Conservation (phyloP, 1,140 invertebrate species). For the Drosophila truncata region DNA sequence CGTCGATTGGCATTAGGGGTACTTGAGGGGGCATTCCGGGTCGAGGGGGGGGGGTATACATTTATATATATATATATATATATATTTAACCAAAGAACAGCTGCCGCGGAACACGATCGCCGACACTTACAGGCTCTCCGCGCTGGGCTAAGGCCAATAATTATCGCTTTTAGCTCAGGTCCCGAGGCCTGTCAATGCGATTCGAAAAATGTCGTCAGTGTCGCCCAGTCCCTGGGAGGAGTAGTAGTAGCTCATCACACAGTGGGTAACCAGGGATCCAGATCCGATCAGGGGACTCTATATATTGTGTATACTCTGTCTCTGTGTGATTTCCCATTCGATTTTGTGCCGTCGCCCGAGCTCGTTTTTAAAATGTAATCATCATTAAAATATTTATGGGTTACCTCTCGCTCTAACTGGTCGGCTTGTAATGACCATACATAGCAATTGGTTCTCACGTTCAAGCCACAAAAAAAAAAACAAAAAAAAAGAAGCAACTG, state of each 20-base stretch:
- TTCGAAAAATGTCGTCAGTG: constrained; percentile 84
- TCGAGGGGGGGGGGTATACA: neutral
- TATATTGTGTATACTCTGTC: constrained; percentile 15
- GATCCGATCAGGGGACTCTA: neutral
- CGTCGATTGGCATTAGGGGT: constrained; percentile 52
- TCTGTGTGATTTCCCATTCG: constrained; percentile 70
- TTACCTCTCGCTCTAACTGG: constrained; percentile 73
- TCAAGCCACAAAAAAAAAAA: constrained; percentile 48
- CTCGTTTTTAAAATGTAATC: constrained; percentile 82
- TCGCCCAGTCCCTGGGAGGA: constrained; percentile 66
- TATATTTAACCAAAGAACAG: neutral
- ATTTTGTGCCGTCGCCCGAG: constrained; percentile 39
- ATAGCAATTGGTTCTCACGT: constrained; percentile 84
- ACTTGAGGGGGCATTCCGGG: constrained; percentile 11
- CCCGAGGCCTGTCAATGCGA: constrained; percentile 78
- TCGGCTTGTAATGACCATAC: constrained; percentile 82
- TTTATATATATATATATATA: neutral
- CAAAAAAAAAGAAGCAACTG: constrained; percentile 22
- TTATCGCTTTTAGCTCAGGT: constrained; percentile 82
- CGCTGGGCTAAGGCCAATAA: constrained; percentile 61
- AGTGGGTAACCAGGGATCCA: constrained; percentile 7
- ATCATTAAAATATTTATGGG: constrained; percentile 84
- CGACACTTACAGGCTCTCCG: constrained; percentile 71
- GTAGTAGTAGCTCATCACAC: constrained; percentile 74
- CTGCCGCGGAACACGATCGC: constrained; percentile 61